These are phyloP conservation scores for Oegoconia quadripuncta DNA, from an alignment of 2,888 invertebrate species.

Conservation along the genomic window DNA sequence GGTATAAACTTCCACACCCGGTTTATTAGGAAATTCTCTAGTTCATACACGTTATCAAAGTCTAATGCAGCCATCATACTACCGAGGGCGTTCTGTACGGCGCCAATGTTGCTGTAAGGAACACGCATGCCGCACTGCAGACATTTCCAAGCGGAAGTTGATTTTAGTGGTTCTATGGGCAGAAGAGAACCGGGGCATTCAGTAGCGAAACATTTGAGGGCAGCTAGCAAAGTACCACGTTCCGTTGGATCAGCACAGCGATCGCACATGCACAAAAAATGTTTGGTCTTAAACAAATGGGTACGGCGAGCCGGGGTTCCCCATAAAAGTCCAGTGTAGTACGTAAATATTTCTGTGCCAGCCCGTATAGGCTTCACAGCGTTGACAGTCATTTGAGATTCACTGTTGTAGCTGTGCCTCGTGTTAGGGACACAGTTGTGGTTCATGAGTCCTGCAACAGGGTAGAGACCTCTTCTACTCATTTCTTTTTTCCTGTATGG, in stretches of 20 bases:
- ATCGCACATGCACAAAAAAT: constrained; percentile 82
- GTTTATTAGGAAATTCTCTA: constrained; percentile 76
- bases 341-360: constrained; percentile 82
- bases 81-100: constrained; percentile 73
- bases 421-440: constrained; percentile 85
- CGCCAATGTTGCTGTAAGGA: constrained; percentile 69
- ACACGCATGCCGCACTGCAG: constrained; percentile 70
- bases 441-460: constrained; percentile 83
- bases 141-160: constrained; percentile 80
- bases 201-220: constrained; percentile 75
- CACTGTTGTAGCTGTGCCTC: constrained; percentile 78
- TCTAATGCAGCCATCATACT: constrained; percentile 74
- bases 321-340: constrained; percentile 84
- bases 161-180: constrained; percentile 75
- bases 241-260: constrained; percentile 84
- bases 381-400: constrained; percentile 79
- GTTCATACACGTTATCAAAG: constrained; percentile 67
- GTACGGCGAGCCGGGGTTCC: constrained; percentile 81
- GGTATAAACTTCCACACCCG: constrained; percentile 78
- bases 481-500: constrained; percentile 63
- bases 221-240: constrained; percentile 79
- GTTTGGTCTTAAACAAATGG: constrained; percentile 82
- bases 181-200: constrained; percentile 77
- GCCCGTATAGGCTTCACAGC: constrained; percentile 79
- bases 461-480: constrained; percentile 82